Percentiles rank a stretch among this genome's conserved stretches.
Evolutionary conservation across 1,140 invertebrate genomes (phyloP).

Genomic region (Choristoneura fumiferana): DNA sequence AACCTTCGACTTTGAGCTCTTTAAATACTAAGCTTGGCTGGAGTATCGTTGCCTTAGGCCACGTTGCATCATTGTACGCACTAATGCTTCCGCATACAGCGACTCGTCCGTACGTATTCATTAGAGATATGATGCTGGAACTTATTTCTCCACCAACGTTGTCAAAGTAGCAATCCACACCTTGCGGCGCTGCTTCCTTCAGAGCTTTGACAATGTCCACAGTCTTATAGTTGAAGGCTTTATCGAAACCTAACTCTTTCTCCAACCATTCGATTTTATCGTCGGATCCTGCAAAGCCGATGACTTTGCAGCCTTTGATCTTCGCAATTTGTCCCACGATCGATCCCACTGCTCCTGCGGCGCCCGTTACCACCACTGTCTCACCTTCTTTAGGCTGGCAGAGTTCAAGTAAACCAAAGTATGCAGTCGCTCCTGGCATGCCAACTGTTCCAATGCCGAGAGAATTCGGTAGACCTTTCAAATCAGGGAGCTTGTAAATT

Average conservation of each 20-base stretch:
- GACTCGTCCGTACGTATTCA: slow-evolving; percentile 80
- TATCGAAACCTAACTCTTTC: slow-evolving; percentile 81
- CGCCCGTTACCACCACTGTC: slow-evolving; percentile 83
- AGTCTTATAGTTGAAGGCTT: slow-evolving; percentile 84
- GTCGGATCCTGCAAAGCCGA: slow-evolving; percentile 85
- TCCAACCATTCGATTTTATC: slow-evolving; percentile 83
- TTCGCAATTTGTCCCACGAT: slow-evolving; percentile 88
- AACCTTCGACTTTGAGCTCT: slow-evolving; percentile 75
- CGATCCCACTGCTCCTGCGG: slow-evolving; percentile 85
- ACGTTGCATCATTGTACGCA: slow-evolving; percentile 62
- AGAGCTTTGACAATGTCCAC: slow-evolving; percentile 72
- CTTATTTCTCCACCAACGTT: slow-evolving; percentile 84
- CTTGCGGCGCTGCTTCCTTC: slow-evolving; percentile 78
- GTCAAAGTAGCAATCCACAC: slow-evolving; percentile 82
- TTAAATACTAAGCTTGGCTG: slow-evolving; percentile 74
- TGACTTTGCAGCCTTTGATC: slow-evolving; percentile 83
- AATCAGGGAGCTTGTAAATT: slow-evolving; percentile 48
- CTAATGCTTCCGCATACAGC: slow-evolving; percentile 81
- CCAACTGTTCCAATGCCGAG: slow-evolving; percentile 52
- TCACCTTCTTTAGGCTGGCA: slow-evolving; percentile 85
- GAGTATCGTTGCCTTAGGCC: slow-evolving; percentile 62
- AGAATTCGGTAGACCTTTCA: slow-evolving; percentile 47
- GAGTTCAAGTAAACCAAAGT: slow-evolving; percentile 85
- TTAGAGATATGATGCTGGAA: slow-evolving; percentile 79
- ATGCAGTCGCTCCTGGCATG: slow-evolving; percentile 81